phyloP scores from a whole-genome alignment of 2,797 vertebrate genomes.

The Denticeps clupeoides region DNA sequence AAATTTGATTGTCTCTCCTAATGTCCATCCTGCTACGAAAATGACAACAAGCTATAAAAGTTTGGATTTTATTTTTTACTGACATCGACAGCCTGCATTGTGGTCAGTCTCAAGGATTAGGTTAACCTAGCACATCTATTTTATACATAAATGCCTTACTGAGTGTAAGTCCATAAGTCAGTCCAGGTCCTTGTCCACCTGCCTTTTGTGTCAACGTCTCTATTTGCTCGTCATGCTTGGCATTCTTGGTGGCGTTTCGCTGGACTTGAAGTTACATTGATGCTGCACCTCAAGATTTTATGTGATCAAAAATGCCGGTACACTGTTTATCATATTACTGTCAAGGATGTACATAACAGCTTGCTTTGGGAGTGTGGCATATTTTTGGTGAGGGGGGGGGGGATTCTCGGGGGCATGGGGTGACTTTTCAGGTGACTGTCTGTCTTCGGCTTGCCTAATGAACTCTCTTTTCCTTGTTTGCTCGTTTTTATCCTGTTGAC shows the following conservation, averaged over 20 bases:
- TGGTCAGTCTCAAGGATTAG: conserved; percentile 17
- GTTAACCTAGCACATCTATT: conserved; percentile 25
- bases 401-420: background rate
- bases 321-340: conserved; percentile 30
- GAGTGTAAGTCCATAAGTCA: conserved; percentile 22
- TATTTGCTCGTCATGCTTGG: conserved; percentile 5
- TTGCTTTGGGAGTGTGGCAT: conserved; percentile 9
- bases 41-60: conserved; percentile 8
- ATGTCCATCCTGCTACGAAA: conserved; percentile 1
- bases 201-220: conserved; percentile 8
- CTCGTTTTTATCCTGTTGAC: conserved; percentile 12
- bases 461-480: conserved; percentile 11
- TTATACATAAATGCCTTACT: conserved; percentile 34
- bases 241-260: conserved; percentile 11
- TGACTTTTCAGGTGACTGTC: background rate
- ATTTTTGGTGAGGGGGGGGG: conserved; percentile 7
- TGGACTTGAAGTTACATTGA: conserved; percentile 25
- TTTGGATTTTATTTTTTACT: too few species aligned
- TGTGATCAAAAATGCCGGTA: conserved; percentile 32
- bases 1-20: background rate
- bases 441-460: conserved; percentile 3
- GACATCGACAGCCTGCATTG: conserved; percentile 15
- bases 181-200: conserved; percentile 1
- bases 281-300: conserved; percentile 36
- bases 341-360: conserved; percentile 29